A percentile compares a stretch with the other conserved stretches of the same genome.
Evolutionary conservation across 53 echinoderm and acorn worm genomes (phyloP).

Genomic region (Astropecten irregularis): DNA sequence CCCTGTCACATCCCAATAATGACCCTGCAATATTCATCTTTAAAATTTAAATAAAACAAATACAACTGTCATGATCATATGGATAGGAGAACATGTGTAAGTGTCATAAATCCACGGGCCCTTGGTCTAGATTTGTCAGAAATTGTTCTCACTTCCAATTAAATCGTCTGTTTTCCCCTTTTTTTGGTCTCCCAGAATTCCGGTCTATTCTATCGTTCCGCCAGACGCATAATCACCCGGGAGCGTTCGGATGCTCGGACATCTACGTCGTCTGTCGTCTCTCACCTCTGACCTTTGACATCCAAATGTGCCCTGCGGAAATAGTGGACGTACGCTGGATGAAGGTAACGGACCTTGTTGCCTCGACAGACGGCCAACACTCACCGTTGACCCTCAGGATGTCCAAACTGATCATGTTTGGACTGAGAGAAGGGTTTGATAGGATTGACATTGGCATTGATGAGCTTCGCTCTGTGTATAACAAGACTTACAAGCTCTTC

Average conservation of each 20-base stretch:
- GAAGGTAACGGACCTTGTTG: slow-evolving; percentile 65
- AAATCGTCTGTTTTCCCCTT: too few species aligned
- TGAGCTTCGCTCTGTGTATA: slow-evolving; percentile 86
- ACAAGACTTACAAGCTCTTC: slow-evolving; percentile 83
- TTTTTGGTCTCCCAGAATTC: too few species aligned
- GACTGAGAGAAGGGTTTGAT: slow-evolving; percentile 74
- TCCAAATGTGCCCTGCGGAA: slow-evolving; percentile 79
- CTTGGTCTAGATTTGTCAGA: too few species aligned
- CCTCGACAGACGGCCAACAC: slow-evolving; percentile 45
- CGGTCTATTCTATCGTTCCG: slow-evolving; percentile 87
- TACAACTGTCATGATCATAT: too few species aligned
- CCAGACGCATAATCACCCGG: slow-evolving; percentile 88
- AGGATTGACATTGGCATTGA: slow-evolving; percentile 77
- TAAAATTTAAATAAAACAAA: too few species aligned
- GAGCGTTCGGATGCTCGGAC: slow-evolving; percentile 89
- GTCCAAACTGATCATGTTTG: slow-evolving; percentile 61
- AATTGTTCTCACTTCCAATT: too few species aligned
- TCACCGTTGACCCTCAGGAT: slow-evolving; percentile 71
- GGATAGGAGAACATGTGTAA: too few species aligned
- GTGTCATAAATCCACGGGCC: too few species aligned
- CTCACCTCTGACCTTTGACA: slow-evolving; percentile 91
- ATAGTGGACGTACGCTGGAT: slow-evolving; percentile 87
- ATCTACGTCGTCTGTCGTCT: slow-evolving; percentile 94
- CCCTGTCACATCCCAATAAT: too few species aligned
- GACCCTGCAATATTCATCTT: too few species aligned